phyloP scores from a whole-genome alignment of 2,797 vertebrate species.

The Antrozous pallidus region DNA sequence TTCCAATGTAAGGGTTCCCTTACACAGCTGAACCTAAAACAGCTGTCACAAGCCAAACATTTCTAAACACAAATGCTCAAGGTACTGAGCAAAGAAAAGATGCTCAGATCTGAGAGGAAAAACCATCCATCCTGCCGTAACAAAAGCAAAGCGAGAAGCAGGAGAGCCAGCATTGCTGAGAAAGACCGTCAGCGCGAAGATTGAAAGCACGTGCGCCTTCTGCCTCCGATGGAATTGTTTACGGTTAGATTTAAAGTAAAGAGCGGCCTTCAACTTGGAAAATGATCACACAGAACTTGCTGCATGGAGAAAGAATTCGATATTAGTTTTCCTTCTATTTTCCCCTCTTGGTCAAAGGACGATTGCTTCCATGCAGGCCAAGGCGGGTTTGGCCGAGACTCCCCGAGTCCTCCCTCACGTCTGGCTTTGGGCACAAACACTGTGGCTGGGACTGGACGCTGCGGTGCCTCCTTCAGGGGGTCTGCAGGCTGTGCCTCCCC shows the following conservation, averaged over 20 bases:
- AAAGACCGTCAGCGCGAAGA: constrained; percentile 51
- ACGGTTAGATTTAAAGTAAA: constrained; percentile 57
- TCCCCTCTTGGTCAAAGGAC: background rate
- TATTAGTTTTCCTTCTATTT: background rate
- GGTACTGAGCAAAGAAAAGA: background rate
- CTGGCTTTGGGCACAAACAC: background rate
- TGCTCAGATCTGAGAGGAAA: constrained; percentile 54
- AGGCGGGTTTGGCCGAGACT: background rate
- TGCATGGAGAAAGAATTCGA: constrained; percentile 56
- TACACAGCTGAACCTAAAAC: constrained; percentile 58
- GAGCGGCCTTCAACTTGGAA: constrained; percentile 46
- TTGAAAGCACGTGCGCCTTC: constrained; percentile 67
- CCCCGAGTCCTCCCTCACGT: background rate
- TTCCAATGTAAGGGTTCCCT: constrained; percentile 49
- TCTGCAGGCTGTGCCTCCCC: background rate
- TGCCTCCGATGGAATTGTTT: constrained; percentile 58
- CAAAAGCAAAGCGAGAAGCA: constrained; percentile 49
- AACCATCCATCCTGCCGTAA: background rate
- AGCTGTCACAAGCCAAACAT: constrained; percentile 68
- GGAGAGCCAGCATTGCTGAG: constrained; percentile 51
- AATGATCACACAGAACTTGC: constrained; percentile 50
- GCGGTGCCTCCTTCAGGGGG: rapidly evolving
- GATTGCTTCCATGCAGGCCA: background rate
- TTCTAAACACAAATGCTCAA: constrained; percentile 63
- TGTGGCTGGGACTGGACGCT: too few relatives aligned